A percentile compares a stretch with the other conserved stretches of the same genome.
These are phyloP conservation scores for Loriculus beryllinus DNA, from an alignment of 2,797 vertebrate genomes.

Conservation along the genomic window DNA sequence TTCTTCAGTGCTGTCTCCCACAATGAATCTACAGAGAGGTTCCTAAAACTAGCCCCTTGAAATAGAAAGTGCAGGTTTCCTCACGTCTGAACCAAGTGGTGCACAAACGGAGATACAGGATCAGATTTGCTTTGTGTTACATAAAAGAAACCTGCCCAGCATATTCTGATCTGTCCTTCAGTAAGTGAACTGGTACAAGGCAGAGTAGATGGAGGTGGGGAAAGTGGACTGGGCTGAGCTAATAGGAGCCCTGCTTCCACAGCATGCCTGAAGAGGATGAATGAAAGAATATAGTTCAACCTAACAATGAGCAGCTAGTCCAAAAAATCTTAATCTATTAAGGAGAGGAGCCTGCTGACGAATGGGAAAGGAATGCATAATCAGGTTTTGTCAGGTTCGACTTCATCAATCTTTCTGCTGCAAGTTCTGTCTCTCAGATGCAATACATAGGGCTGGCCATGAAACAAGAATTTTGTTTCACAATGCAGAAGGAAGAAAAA, in stretches of 20 bases:
- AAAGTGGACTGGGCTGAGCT: neutral
- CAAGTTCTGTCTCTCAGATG: conserved; percentile 49
- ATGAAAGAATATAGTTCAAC: conserved; percentile 37
- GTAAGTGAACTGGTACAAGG: neutral
- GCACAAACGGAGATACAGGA: neutral
- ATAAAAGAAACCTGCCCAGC: neutral
- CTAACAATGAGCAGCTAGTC: neutral
- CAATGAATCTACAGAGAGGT: neutral
- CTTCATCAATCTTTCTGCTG: conserved; percentile 40
- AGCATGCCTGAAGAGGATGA: neutral
- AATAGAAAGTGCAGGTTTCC: neutral
- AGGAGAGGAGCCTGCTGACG: conserved; percentile 18
- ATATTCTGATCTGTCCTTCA: conserved; percentile 8
- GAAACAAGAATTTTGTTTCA: conserved; percentile 9
- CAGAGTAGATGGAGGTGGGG: neutral
- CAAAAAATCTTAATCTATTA: conserved; percentile 36
- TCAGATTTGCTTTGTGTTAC: neutral
- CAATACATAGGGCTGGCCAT: neutral
- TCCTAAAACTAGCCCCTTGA: neutral
- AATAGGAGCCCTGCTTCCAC: conserved; percentile 11
- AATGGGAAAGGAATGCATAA: conserved; percentile 39
- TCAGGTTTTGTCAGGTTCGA: conserved; percentile 58
- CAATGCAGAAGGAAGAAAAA: neutral
- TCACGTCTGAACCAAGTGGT: neutral
- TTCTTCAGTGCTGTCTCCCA: neutral